Base-by-base conservation (phyloP, 1,140 invertebrate genomes). In the Drosophila rhopaloa region DNA sequence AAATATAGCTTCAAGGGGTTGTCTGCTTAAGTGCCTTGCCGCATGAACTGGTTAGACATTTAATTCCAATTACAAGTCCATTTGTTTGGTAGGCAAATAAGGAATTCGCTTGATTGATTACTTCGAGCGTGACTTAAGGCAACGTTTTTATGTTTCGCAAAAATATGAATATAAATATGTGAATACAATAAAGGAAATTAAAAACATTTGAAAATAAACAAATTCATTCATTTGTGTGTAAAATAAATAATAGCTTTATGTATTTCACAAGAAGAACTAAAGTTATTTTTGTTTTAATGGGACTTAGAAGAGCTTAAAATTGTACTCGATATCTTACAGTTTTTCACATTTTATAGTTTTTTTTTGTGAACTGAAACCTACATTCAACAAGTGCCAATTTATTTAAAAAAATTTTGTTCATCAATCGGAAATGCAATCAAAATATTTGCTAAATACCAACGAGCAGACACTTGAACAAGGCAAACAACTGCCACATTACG, bases 21-120 rank as follows among this genome's bases (percentile, higher is more conserved):
- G 60, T 44, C 10, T 41, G 41, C 11, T 44, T 13, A 51, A 50
- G 51, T 58, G 50, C 11, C 56, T 40, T 13, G 38, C 54, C 46
- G 27, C 19, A 57, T n/a, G 40, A 29, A 29, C 16, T 29, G 43
- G 35, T 37, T 48, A 65, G 66, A 68, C 65, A 50, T 77, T 88
- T 79, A 73, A 88, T 89, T 77, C 88, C 67, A 88, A 89, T 83
- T 80, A 74, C 50, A 71, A 70, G 71, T 67, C 67, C 60, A 73
- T 83, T 82, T 72, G 29, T 65, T 70, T 55, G 5, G 3, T 16
- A 40, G 48, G 40, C 47, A 65, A 68, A 10, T 27, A 19, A 16
- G 47, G 47, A 46, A 41, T 66, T 54, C 13, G 29, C 19, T 50
- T 67, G 38, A 63, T 54, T 75, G 40, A 68, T 65, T 55, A 48